Evolutionary conservation across 2,797 vertebrate species (phyloP).

Genomic region (Phalanger gymnotis): DNA sequence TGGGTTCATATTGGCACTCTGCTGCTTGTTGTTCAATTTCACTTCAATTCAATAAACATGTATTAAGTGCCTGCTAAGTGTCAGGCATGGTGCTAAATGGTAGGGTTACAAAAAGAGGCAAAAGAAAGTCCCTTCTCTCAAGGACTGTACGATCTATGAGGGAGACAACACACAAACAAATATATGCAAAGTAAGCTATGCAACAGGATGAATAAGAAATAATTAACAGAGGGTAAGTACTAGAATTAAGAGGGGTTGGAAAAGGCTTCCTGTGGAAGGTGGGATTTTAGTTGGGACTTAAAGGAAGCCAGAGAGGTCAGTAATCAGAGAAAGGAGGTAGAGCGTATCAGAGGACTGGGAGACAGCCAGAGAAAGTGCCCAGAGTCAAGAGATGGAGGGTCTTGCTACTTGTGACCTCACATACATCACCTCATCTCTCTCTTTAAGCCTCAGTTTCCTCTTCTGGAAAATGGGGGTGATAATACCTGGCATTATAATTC

Average conservation of each 20-base stretch:
- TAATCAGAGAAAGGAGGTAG: not conserved
- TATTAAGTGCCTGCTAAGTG: not conserved
- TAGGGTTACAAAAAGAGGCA: not conserved
- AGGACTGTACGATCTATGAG: not conserved
- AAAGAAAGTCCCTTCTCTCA: not conserved
- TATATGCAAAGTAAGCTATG: not conserved
- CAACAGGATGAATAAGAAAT: not conserved
- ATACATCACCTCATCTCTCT: not conserved
- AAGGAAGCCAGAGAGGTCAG: not conserved
- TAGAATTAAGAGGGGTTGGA: not conserved
- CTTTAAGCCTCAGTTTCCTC: not conserved
- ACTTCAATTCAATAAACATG: not conserved
- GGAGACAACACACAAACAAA: not conserved
- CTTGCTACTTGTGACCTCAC: not conserved
- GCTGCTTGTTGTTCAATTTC: not conserved
- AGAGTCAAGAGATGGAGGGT: not conserved
- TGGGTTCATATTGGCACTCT: not conserved
- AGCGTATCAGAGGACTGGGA: too few relatives aligned
- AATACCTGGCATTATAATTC: not conserved
- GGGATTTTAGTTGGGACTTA: not conserved
- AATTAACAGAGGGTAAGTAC: not conserved
- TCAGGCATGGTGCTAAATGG: not conserved
- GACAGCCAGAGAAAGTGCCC: not conserved
- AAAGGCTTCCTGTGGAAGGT: not conserved
- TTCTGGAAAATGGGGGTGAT: not conserved